phyloP scores from a whole-genome alignment of 2,888 invertebrate species.

The Drosophila atripex region DNA sequence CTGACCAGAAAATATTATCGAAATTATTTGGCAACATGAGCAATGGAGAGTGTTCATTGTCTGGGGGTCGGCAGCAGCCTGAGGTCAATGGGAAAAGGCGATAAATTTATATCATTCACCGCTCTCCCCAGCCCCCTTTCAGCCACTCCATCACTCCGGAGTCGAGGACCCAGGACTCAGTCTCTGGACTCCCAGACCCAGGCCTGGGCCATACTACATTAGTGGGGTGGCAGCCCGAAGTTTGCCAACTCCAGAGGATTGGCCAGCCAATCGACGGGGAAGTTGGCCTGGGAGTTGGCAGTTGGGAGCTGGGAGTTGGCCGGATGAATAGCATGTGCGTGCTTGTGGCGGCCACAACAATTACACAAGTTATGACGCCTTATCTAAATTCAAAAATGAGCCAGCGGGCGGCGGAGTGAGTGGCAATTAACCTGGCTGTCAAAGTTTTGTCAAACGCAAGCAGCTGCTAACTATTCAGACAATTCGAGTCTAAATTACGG shows the following conservation, averaged over 20 bases:
- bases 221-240: conserved; percentile 39
- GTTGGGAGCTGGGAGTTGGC: conserved; percentile 13
- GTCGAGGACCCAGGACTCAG: not conserved
- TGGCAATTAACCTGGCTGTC: conserved; percentile 54
- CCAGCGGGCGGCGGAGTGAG: conserved; percentile 6
- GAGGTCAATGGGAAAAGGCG: conserved; percentile 51
- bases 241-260: conserved; percentile 23
- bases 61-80: conserved; percentile 38
- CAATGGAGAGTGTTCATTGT: conserved; percentile 47
- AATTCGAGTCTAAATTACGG: conserved; percentile 53
- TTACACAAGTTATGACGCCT: conserved; percentile 59
- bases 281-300: conserved; percentile 13
- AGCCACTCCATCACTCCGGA: conserved; percentile 13
- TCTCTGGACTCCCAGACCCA: not conserved
- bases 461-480: conserved; percentile 53
- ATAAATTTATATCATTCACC: conserved; percentile 58
- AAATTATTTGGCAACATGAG: conserved; percentile 54
- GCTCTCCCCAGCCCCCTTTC: too few relatives aligned
- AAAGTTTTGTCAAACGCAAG: conserved; percentile 48
- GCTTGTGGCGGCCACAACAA: conserved; percentile 55
- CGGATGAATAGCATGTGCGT: conserved; percentile 38
- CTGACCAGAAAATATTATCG: conserved; percentile 48
- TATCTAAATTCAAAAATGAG: conserved; percentile 58
- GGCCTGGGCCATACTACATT: conserved; percentile 23
- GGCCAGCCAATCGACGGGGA: conserved; percentile 14